Conservation (phyloP, 2,888 invertebrate species). For the Catocala nupta region DNA sequence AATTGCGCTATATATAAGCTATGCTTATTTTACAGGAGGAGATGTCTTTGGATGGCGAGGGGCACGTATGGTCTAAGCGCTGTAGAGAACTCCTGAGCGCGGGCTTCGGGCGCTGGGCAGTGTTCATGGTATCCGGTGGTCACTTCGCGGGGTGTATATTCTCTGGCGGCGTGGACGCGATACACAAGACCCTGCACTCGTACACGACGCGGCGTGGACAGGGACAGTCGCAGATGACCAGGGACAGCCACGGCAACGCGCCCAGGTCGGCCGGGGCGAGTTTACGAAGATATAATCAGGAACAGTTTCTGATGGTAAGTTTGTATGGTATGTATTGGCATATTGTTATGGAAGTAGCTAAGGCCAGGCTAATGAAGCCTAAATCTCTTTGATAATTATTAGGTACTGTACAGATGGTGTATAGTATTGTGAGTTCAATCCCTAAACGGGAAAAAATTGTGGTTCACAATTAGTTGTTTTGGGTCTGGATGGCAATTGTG, state of each 20-base stretch:
- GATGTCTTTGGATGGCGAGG: slow-evolving; percentile 80
- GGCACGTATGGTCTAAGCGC: slow-evolving; percentile 75
- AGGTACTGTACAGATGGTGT: no score
- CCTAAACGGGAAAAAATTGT: no score
- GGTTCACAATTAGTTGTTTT: no score
- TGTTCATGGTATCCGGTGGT: slow-evolving; percentile 95
- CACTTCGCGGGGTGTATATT: slow-evolving; percentile 80
- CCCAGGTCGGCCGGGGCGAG: slow-evolving; percentile 94
- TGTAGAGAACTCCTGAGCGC: slow-evolving; percentile 71
- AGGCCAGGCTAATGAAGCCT: no score
- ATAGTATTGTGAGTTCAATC: no score
- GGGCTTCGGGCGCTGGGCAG: slow-evolving; percentile 88
- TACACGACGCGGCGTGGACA: slow-evolving; percentile 95
- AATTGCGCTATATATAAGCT: no score
- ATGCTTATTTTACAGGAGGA: slow-evolving; percentile 73
- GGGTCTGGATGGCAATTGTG: no score
- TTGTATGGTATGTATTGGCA: not conserved
- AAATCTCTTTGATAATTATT: no score
- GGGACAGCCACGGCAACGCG: slow-evolving; percentile 88
- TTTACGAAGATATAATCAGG: slow-evolving; percentile 93
- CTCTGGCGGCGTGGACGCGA: slow-evolving; percentile 77
- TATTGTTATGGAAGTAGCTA: no score
- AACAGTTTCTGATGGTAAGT: slow-evolving; percentile 90
- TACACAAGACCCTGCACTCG: slow-evolving; percentile 94
- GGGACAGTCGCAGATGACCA: slow-evolving; percentile 91